A percentile compares a stretch with the other conserved stretches of the same genome.
Evolutionary conservation across 2,113 vertebrate species (phyloP).

Genomic region (Aix galericulata): DNA sequence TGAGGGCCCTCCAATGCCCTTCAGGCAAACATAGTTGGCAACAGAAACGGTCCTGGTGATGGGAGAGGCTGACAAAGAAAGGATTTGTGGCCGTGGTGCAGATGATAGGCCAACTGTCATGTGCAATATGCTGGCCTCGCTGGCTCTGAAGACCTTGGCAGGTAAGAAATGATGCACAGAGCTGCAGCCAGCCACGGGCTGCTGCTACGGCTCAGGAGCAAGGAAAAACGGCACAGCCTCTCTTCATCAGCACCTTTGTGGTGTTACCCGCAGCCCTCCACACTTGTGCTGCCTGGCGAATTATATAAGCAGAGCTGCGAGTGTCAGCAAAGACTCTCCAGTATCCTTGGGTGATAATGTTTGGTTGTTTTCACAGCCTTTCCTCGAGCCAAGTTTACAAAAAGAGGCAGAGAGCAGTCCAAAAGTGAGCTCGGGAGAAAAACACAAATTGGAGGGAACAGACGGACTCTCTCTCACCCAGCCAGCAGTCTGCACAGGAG

Average conservation of each 20-base stretch:
- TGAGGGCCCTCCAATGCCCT: neutral
- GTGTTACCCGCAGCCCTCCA: neutral
- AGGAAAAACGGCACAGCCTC: neutral
- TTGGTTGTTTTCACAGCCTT: neutral
- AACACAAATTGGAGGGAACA: neutral
- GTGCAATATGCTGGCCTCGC: neutral
- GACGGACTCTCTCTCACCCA: rapidly evolving
- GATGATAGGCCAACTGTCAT: neutral
- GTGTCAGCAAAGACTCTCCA: neutral
- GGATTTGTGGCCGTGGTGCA: neutral
- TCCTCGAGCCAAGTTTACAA: neutral
- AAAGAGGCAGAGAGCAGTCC: neutral
- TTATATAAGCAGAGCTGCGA: constrained; percentile 14
- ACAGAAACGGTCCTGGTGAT: neutral
- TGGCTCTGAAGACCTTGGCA: neutral
- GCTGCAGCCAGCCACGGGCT: neutral
- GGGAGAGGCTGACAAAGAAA: neutral
- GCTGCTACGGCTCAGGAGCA: neutral
- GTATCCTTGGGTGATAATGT: constrained; percentile 6
- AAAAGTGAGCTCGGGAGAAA: neutral
- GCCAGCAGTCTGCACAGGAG: neutral
- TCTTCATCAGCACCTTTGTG: neutral
- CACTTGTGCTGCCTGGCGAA: neutral
- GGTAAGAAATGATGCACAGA: neutral
- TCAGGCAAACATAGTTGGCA: neutral